These are phyloP conservation scores for Sciurus carolinensis DNA, from an alignment of 2,797 vertebrate genomes.

Conservation along the genomic window DNA sequence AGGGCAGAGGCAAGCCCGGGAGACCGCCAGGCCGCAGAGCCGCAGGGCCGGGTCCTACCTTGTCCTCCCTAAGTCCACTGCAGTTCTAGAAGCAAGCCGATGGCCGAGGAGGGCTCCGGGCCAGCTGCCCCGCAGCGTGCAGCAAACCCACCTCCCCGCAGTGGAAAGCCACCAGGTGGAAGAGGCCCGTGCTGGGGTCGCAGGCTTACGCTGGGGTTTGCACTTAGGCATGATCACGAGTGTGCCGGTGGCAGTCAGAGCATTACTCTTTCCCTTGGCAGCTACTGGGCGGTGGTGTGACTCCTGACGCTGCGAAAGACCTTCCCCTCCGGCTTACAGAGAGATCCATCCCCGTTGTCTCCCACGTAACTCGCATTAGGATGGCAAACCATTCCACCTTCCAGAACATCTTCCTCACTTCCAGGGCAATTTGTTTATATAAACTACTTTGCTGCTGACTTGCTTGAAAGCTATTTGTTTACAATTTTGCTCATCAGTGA, in stretches of 20 bases:
- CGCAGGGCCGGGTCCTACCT: too few relatives aligned
- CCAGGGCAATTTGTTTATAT: constrained; percentile 63
- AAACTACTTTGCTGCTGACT: constrained; percentile 62
- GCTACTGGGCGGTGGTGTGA: neutral
- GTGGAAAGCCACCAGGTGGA: neutral
- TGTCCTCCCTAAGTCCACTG: neutral
- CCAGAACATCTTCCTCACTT: neutral
- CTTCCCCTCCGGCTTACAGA: neutral
- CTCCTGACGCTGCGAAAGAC: neutral
- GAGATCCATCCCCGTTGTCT: neutral
- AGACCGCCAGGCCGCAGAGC: neutral
- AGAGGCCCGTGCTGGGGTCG: too few relatives aligned
- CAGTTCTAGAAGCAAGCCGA: neutral
- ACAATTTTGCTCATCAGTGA: constrained; percentile 72
- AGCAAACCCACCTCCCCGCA: neutral
- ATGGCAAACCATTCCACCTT: neutral
- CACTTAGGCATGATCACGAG: too few relatives aligned
- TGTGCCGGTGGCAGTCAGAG: too few relatives aligned
- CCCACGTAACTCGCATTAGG: neutral
- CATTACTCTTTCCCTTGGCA: neutral
- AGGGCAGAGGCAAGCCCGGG: neutral
- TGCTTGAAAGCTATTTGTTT: constrained; percentile 73
- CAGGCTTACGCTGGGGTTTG: too few relatives aligned
- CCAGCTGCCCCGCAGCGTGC: neutral
- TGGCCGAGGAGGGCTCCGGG: too few relatives aligned